Evolutionary conservation across 1,140 invertebrate species (phyloP), one percentile per base, ranked within the genome.

Genomic region (Hyles euphorbiae): DNA sequence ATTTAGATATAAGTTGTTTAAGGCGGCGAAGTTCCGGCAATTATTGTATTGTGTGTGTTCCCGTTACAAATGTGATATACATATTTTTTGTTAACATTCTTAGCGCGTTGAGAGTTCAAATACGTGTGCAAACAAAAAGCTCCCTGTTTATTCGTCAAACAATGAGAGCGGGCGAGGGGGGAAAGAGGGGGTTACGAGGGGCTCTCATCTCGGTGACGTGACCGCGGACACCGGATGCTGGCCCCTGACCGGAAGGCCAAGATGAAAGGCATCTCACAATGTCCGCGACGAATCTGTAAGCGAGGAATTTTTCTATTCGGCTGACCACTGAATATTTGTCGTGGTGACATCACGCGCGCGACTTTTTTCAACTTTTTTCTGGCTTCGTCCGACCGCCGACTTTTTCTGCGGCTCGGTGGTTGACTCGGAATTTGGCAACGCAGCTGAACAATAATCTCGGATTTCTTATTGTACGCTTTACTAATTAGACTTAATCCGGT

Each of bases 231-330:
- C 83, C 83, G 83, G 83, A 87, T 76, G 76, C 72, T 65, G 68
- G 74, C 59, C 75, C 74, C 70, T 70, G 73, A 74, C 83, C 81
- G 83, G 81, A 86, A 86, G 79, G 69, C 70, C 70, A 65, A 40
- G 36, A 40, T 40, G 36, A 40, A 40, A 40, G 36, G 36, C 36
- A 40, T 40, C 36, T 80, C 63, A 73, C 80, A 83, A 83, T 82
- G 78, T 73, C 84, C 81, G 71, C 73, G 70, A 72, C 83, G 63
- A 88, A 88, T 86, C 74, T 71, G 69, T 78, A 81, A 69, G 56
- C 70, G 59, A 77, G 78, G 80, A 85, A 85, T 85, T 75, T 88
- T 86, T 87, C 83, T 85, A 83, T 72, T 59, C 76, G 72, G 65
- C 74, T 85, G 83, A 56, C 57, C 82, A 77, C 74, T 70, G 73